Conservation (phyloP, 1,140 invertebrate genomes). For the Caerostris extrusa region DNA sequence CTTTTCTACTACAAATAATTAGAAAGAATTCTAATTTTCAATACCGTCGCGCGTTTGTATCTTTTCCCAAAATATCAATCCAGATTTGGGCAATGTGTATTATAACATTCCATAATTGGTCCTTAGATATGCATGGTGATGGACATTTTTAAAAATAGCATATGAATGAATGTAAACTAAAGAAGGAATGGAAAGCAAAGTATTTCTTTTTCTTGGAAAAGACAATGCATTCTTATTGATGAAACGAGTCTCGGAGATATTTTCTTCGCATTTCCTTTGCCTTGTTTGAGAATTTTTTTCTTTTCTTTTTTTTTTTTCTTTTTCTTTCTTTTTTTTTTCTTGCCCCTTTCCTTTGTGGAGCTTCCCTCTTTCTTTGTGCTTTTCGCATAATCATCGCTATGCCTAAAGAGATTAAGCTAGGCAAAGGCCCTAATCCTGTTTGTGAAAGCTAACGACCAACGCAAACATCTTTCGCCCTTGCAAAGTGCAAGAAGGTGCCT, state of each 20-base stretch:
- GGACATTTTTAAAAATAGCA: neutral
- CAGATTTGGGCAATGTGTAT: too few relatives aligned
- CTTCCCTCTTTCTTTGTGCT: neutral
- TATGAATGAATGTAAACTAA: neutral
- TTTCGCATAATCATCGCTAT: slow-evolving; percentile 73
- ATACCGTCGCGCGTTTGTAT: too few relatives aligned
- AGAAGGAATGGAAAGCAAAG: neutral
- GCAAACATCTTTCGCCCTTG: slow-evolving; percentile 54
- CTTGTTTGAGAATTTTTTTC: neutral
- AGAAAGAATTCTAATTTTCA: too few relatives aligned
- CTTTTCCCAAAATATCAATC: too few relatives aligned
- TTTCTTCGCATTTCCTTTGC: slow-evolving; percentile 17
- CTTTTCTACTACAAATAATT: too few relatives aligned
- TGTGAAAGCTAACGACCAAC: slow-evolving; percentile 63
- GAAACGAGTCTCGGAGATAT: neutral
- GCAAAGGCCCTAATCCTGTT: slow-evolving; percentile 52
- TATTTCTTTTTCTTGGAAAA: neutral
- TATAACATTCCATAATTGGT: too few relatives aligned
- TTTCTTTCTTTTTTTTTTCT: slow-evolving; percentile 26
- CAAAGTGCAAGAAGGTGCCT: slow-evolving; percentile 45
- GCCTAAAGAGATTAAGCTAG: slow-evolving; percentile 71
- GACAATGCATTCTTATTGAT: neutral
- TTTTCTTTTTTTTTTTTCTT: neutral
- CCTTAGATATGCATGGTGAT: too few relatives aligned
- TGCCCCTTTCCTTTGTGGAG: neutral